Conservation (phyloP, 2,888 invertebrate genomes). For the Spilosoma lubricipeda region DNA sequence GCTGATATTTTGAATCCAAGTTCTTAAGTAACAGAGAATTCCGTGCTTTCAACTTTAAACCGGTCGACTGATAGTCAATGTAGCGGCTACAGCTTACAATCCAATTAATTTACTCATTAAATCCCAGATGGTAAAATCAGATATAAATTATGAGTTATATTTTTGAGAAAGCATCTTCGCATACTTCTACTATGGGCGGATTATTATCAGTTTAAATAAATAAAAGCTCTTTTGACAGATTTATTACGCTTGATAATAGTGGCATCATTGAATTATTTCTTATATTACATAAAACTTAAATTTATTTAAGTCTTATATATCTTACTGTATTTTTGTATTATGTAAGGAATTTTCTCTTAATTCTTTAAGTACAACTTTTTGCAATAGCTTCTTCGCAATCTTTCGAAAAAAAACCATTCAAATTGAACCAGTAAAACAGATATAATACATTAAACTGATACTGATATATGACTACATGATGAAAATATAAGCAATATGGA, state of each 20-base stretch:
- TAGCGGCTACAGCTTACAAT: slow-evolving; percentile 61
- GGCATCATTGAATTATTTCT: not conserved
- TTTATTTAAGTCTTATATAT: not conserved
- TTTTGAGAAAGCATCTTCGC: slow-evolving; percentile 36
- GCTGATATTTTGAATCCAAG: not conserved
- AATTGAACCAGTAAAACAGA: not conserved
- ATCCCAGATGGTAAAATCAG: slow-evolving; percentile 72
- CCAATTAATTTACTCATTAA: slow-evolving; percentile 82
- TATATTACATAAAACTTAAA: not conserved
- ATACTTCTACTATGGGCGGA: slow-evolving; percentile 36
- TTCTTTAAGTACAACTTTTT: not conserved
- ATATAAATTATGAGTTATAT: slow-evolving; percentile 48
- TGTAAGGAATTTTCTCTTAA: not conserved
- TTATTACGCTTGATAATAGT: slow-evolving; percentile 3
- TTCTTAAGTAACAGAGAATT: not conserved
- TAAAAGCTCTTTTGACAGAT: slow-evolving; percentile 19
- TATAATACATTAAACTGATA: no score
- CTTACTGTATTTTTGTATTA: not conserved
- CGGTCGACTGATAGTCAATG: slow-evolving; percentile 37
- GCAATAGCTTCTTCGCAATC: not conserved
- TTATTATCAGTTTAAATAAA: slow-evolving; percentile 24
- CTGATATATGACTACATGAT: no score
- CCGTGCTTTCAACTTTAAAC: slow-evolving; percentile 30
- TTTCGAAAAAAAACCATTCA: not conserved
- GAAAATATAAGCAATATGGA: no score